Evolutionary conservation across 2,888 invertebrate species (phyloP).

Genomic region (Isoperla grammatica): DNA sequence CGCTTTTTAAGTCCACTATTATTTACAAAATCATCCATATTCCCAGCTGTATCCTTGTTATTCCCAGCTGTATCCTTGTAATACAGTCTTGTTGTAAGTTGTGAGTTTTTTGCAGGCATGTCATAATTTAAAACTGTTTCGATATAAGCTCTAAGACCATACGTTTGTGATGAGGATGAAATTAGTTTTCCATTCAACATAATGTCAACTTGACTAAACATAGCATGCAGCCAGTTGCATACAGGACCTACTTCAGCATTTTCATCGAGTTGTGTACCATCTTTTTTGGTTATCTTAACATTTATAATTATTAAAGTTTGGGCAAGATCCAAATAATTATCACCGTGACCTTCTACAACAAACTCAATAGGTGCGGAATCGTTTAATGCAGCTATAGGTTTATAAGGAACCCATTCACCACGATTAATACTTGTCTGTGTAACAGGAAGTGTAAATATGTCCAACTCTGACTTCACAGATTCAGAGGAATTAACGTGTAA

Average conservation of each 20-base stretch:
- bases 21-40: conserved; percentile 16
- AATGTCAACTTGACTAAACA: conserved; percentile 34
- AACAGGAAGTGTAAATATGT: too few relatives aligned
- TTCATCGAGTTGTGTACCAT: background rate
- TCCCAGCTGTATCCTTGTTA: conserved; percentile 26
- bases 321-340: too few relatives aligned
- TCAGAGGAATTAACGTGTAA: too few relatives aligned
- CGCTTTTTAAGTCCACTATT: conserved; percentile 1
- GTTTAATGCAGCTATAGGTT: conserved; percentile 10
- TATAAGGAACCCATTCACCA: conserved; percentile 30
- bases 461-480: too few relatives aligned
- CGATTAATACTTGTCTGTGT: too few relatives aligned
- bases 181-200: conserved; percentile 36
- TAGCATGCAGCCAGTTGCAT: conserved; percentile 32
- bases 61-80: conserved; percentile 26
- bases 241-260: conserved; percentile 27
- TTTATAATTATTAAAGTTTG: conserved; percentile 4
- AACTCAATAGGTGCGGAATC: too few relatives aligned
- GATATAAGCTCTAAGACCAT: conserved; percentile 33
- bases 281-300: background rate
- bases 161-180: conserved; percentile 25
- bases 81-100: conserved; percentile 30
- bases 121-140: conserved; percentile 33
- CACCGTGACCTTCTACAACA: too few relatives aligned
- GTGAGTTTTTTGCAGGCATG: conserved; percentile 28